These are phyloP conservation scores for Chlamydotis undulata DNA, from an alignment of 2,113 vertebrate genomes.

Conservation along the genomic window DNA sequence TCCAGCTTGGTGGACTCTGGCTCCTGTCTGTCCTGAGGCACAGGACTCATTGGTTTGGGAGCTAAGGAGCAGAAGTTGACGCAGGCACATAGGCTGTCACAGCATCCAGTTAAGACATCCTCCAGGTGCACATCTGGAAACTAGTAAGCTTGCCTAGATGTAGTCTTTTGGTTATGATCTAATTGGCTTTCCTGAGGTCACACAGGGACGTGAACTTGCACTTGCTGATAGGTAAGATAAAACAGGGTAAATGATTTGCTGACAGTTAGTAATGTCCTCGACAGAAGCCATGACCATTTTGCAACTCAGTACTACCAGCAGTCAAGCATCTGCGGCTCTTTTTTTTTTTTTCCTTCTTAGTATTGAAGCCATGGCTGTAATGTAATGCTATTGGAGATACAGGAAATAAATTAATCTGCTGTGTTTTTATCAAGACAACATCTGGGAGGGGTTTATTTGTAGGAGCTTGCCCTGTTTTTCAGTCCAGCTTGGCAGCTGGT, in stretches of 20 bases:
- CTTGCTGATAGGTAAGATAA: neutral
- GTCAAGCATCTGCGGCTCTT: neutral
- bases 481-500: neutral
- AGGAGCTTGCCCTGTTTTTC: constrained; percentile 13
- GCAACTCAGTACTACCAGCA: neutral
- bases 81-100: neutral
- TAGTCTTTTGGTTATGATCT: neutral
- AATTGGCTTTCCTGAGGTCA: neutral
- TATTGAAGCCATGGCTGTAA: neutral
- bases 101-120: neutral
- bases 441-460: neutral
- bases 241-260: neutral
- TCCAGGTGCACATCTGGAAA: neutral
- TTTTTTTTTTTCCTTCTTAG: neutral
- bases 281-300: neutral
- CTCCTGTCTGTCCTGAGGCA: neutral
- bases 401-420: neutral
- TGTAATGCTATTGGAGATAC: neutral
- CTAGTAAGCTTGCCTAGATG: neutral
- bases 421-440: neutral
- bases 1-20: neutral
- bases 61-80: neutral
- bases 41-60: neutral
- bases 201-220: neutral
- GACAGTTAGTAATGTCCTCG: neutral